Evolutionary conservation across 2,113 vertebrate genomes (phyloP), one percentile per base, ranked within the genome.

Genomic region (Lepisosteus osseus): DNA sequence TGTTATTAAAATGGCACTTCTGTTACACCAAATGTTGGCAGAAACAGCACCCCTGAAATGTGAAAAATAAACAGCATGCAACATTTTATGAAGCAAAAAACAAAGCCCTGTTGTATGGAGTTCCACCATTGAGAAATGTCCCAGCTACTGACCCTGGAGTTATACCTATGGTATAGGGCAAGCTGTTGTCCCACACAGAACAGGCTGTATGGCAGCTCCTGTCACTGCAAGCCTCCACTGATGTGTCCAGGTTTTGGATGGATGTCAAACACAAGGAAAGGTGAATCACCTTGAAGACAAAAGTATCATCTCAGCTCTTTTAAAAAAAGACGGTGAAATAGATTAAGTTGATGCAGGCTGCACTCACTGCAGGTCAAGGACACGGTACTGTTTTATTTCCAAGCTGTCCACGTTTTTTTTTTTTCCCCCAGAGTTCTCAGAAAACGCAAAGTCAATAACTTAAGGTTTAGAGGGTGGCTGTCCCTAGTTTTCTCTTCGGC

Each of bases 401-500:
- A 45, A 15, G 54, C 42, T 54, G 15, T 61, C 7, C n/a, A 41
- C 41, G 15, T 17, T 17, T 17, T 17, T 17, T 17, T 64, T 64
- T 64, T 65, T 41, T 65, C 17, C 9, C n/a, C 3, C 42, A 61
- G 42, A 15, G 11, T 12, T 57, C 41, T 6, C 14, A 41, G 41
- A 65, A 8, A 11, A 65, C 13, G 12, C 41, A 65, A 61, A 70
- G 12, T 61, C 43, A 65, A 75, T 61, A 75, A 70, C 42, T 75
- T 70, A 66, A 75, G 44, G 47, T 70, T 66, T 65, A 63, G 29
- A 66, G 43, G 43, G 68, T 17, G 43, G 51, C 54, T n/a, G 61
- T 63, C 69, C 61, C 61, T 3, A 40, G 51, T 7, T 1, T 40
- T 44, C 66, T 63, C 59, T 61, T 63, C 70, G 67, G 63, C 61